Evolutionary conservation across 1,140 invertebrate species (phyloP).

Genomic region (Eciton burchellii): DNA sequence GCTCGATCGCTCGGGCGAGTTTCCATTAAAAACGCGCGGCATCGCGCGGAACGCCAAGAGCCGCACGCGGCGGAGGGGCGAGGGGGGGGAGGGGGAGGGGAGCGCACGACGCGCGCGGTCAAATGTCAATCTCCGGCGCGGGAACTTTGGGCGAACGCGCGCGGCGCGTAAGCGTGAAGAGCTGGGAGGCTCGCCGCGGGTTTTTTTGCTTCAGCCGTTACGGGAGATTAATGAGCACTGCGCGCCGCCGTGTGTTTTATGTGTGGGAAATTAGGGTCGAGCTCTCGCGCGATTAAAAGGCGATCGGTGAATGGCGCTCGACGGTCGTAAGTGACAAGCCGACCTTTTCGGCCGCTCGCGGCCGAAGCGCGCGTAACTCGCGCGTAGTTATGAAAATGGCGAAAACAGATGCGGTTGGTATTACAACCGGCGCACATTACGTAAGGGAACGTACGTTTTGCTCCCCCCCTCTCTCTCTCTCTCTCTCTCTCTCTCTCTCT

Average conservation of each 20-base stretch:
- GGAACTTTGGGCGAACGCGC: constrained; percentile 11
- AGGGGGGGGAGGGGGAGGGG: no score
- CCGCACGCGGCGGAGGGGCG: no score
- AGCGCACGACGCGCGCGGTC: no score
- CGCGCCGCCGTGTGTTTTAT: no score
- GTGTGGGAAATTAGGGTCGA: constrained; percentile 32
- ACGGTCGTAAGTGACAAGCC: constrained; percentile 43
- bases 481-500: no score
- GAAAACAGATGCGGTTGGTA: constrained; percentile 25
- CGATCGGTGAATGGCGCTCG: constrained; percentile 19
- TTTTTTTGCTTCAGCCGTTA: constrained; percentile 32
- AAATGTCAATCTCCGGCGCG: constrained; percentile 35
- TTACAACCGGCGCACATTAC: background rate
- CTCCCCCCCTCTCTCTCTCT: no score
- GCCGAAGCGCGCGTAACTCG: constrained; percentile 50
- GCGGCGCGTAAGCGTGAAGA: background rate
- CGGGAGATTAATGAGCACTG: no score
- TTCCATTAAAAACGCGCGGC: constrained; percentile 60
- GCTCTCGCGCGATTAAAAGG: constrained; percentile 46
- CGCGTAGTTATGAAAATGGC: constrained; percentile 50
- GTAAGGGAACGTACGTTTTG: background rate
- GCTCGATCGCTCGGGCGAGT: constrained; percentile 38
- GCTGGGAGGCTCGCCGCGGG: background rate
- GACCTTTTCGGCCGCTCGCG: constrained; percentile 48
- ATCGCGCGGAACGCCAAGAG: constrained; percentile 31